Evolutionary conservation across 1,140 invertebrate genomes (phyloP).

Genomic region (Trachymyrmex cornetzi): DNA sequence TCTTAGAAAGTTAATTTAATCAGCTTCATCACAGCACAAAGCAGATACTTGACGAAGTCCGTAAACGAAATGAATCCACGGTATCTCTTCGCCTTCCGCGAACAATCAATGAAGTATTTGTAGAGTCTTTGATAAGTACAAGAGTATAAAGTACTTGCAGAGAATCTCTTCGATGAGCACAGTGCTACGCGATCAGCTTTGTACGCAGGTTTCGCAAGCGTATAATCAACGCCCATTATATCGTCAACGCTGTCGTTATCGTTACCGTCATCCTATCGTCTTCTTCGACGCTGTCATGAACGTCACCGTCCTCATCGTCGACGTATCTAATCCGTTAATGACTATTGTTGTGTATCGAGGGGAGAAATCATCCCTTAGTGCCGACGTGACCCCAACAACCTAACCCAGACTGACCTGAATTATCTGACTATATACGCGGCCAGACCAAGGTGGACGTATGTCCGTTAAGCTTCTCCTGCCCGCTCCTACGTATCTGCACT

Average conservation of each 20-base stretch:
- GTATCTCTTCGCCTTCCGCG: not conserved
- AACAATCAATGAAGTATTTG: slow-evolving; percentile 9
- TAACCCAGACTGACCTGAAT: slow-evolving; percentile 77
- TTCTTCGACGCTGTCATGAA: slow-evolving; percentile 10
- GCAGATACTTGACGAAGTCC: not conserved
- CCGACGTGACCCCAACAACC: slow-evolving; percentile 62
- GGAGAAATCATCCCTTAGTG: slow-evolving; percentile 67
- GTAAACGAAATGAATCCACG: not conserved
- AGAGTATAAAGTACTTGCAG: not conserved
- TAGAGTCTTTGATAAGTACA: not conserved
- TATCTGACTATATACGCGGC: slow-evolving; percentile 67
- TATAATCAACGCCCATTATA: slow-evolving; percentile 72
- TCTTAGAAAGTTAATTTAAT: not conserved
- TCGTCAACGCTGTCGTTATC: slow-evolving; percentile 40
- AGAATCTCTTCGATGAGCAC: not conserved
- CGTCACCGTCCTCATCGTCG: slow-evolving; percentile 33
- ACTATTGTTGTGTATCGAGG: slow-evolving; percentile 78
- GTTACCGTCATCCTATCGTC: slow-evolving; percentile 36
- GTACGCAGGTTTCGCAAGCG: slow-evolving; percentile 58
- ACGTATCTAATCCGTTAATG: slow-evolving; percentile 77
- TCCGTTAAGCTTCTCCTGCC: slow-evolving; percentile 74
- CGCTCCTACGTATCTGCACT: slow-evolving; percentile 58
- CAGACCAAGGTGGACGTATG: slow-evolving; percentile 66
- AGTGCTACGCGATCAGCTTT: slow-evolving; percentile 63
- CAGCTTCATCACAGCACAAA: not conserved